Base-by-base conservation (phyloP, 2,797 vertebrate genomes). In the Pangasius krempfi region DNA sequence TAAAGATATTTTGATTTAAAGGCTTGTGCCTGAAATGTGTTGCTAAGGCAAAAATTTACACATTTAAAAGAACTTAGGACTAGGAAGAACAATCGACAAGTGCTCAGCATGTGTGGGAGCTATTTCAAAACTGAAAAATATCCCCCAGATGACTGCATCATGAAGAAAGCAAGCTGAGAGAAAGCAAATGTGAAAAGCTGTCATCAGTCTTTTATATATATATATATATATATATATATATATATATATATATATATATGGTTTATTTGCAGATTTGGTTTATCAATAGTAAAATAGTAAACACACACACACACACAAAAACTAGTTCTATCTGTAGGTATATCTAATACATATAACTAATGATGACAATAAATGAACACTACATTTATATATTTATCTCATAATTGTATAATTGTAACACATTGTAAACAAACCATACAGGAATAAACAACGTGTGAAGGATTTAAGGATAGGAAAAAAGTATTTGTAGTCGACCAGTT, bases 91-190 rank as follows among this genome's bases (percentile, higher is more conserved):
- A 70, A 20, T 84, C 30, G n/a, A 52, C 37, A 83, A 44, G 25
- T 83, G 37, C 37, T 83, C 80, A n/a, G 58, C 80, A 83, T 83
- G 37, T 64, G 80, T 62, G 56, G 56, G 82, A 52, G 6, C 62
- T 52, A 13, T 37, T 70, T 70, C 47, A 33, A 37, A 70, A 33
- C 37, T 1, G 37, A 83, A 44, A 83, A 83, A 83, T 60, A 40
- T 60, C 22, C 79, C 22, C 79, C 22, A 44, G 37, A 83, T 83
- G 25, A 83, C 58, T 47, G 30, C 25, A 76, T 47, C 16, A 47
- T 18, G 25, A 64, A 60, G 22, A 83, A 64, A 33, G 54, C 25
- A 82, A 62, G 33, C 27, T 60, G 56, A 40, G 78, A 81, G 52
- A 56, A 60, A 60, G 56, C 33, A 47, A 44, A 47, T 83, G 56